A percentile compares a stretch with the other conserved stretches of the same genome.
phyloP scores from a whole-genome alignment of 2,888 invertebrate species.

The Digitonthophagus gazella region DNA sequence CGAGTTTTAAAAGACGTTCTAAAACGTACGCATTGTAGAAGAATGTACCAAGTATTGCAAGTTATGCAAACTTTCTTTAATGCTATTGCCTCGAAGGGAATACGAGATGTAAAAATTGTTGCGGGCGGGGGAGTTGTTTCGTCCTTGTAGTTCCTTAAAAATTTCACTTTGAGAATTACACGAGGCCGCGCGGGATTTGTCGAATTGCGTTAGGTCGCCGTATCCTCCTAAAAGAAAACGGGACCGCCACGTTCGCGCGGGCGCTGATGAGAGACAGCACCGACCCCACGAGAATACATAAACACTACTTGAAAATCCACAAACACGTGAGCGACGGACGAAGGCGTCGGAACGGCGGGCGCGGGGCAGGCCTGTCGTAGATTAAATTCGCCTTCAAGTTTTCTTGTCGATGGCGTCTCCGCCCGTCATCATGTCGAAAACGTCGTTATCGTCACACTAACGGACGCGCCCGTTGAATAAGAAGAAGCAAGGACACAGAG shows the following conservation, averaged over 20 bases:
- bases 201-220: slow-evolving; percentile 43
- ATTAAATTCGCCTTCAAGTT: slow-evolving; percentile 51
- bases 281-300: slow-evolving; percentile 49
- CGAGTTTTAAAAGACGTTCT: too few relatives aligned
- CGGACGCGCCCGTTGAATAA: slow-evolving; percentile 45
- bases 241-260: slow-evolving; percentile 31
- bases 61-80: too few relatives aligned
- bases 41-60: too few relatives aligned
- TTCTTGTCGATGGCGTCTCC: slow-evolving; percentile 51
- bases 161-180: too few relatives aligned
- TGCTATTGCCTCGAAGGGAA: too few relatives aligned
- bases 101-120: too few relatives aligned
- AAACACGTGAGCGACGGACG: slow-evolving; percentile 42
- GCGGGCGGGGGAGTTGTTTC: too few relatives aligned
- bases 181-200: slow-evolving; percentile 32
- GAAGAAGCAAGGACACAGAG: slow-evolving; percentile 29
- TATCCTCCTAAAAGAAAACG: not conserved
- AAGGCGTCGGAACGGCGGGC: not conserved
- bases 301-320: slow-evolving; percentile 53
- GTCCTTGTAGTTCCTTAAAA: too few relatives aligned
- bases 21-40: too few relatives aligned
- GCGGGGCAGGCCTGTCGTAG: slow-evolving; percentile 35
- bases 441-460: slow-evolving; percentile 51
- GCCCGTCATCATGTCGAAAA: slow-evolving; percentile 50
- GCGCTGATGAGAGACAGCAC: slow-evolving; percentile 47